A percentile compares a stretch with the other conserved stretches of the same genome.
phyloP scores from a whole-genome alignment of 2,797 vertebrate species.

The Chlorospingus flavigularis region DNA sequence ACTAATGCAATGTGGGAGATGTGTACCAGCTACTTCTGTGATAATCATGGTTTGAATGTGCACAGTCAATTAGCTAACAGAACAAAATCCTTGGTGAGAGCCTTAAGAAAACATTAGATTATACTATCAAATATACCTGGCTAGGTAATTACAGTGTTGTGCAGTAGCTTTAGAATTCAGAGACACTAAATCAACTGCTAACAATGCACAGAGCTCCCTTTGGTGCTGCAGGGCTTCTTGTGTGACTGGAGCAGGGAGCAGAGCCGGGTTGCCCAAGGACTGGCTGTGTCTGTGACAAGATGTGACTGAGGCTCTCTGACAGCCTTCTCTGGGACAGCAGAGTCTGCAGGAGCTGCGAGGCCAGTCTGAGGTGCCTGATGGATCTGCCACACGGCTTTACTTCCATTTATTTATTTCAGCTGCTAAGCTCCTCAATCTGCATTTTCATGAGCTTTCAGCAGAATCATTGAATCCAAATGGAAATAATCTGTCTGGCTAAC shows the following conservation, averaged over 20 bases:
- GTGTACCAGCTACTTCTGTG: background rate
- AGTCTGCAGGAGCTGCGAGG: background rate
- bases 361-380: background rate
- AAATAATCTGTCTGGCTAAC: constrained; percentile 25
- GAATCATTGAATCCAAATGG: constrained; percentile 10
- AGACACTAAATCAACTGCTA: background rate
- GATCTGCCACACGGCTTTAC: background rate
- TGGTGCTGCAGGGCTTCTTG: background rate
- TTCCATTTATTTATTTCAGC: constrained; percentile 2
- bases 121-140: background rate
- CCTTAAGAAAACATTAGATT: constrained; percentile 9
- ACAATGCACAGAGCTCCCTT: background rate
- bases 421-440: background rate
- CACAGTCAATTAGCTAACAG: background rate
- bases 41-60: background rate
- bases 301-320: background rate
- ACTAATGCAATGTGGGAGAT: background rate
- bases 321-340: background rate
- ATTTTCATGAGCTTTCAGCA: constrained; percentile 27
- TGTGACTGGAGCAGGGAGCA: background rate
- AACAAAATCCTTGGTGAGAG: background rate
- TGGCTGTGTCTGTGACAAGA: background rate
- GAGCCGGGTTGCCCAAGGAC: background rate
- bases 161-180: background rate
- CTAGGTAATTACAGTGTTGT: background rate